These are phyloP conservation scores for Elmis aenea DNA, from an alignment of 2,888 invertebrate genomes.

Conservation along the genomic window DNA sequence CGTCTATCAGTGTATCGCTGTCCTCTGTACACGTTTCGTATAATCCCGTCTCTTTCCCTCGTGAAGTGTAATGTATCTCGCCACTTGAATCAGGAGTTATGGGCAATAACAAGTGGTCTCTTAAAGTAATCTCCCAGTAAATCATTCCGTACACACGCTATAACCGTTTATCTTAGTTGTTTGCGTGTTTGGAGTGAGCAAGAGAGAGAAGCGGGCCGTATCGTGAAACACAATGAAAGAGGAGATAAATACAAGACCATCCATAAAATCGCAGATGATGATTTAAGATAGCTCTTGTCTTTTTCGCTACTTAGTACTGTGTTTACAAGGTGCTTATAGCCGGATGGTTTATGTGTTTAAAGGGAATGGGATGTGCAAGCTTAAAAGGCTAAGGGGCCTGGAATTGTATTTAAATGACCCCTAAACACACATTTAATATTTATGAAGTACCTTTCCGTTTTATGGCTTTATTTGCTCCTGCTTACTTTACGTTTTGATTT, in stretches of 20 bases:
- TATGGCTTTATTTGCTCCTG: conserved; percentile 7
- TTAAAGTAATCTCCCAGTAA: conserved; percentile 48
- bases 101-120: conserved; percentile 49
- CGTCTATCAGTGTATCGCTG: conserved; percentile 6
- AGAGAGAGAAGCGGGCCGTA: conserved; percentile 26
- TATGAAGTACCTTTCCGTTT: conserved; percentile 28
- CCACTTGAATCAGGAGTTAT: conserved; percentile 47
- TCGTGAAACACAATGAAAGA: conserved; percentile 33
- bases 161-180: conserved; percentile 35
- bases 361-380: conserved; percentile 23
- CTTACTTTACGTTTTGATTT: conserved; percentile 5
- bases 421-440: conserved; percentile 30
- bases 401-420: conserved; percentile 37
- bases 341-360: conserved; percentile 30
- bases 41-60: conserved; percentile 22
- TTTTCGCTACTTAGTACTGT: conserved; percentile 43
- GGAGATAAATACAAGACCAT: conserved; percentile 40
- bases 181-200: conserved; percentile 20
- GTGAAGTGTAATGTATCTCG: conserved; percentile 32
- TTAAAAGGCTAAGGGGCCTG: conserved; percentile 20
- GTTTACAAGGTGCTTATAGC: conserved; percentile 43
- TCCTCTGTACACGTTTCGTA: conserved; percentile 12
- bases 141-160: conserved; percentile 44
- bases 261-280: conserved; percentile 48
- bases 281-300: conserved; percentile 46